phyloP scores from a whole-genome alignment of 2,888 invertebrate species.

The Scaptomyza polygonia region DNA sequence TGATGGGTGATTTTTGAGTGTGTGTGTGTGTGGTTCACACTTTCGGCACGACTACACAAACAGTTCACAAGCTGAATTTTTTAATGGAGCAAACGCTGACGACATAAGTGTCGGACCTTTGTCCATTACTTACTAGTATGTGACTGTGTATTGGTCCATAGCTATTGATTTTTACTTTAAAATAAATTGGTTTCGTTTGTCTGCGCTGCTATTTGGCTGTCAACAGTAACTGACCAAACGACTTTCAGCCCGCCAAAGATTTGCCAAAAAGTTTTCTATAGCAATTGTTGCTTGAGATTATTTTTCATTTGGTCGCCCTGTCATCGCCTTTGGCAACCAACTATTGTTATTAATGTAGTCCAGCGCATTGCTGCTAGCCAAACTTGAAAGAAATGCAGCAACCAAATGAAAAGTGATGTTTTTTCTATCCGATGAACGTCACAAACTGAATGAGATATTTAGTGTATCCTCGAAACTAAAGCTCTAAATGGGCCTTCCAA shows the following conservation, averaged over 20 bases:
- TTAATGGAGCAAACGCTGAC: slow-evolving; percentile 32
- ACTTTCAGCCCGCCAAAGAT: slow-evolving; percentile 5
- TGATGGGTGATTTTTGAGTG: slow-evolving; percentile 34
- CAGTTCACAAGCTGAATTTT: slow-evolving; percentile 23
- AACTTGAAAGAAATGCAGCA: slow-evolving; percentile 56
- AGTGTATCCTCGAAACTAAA: no score
- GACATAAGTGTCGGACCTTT: slow-evolving; percentile 32
- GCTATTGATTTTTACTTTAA: slow-evolving; percentile 77
- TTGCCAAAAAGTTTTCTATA: slow-evolving; percentile 61
- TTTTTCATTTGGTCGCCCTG: slow-evolving; percentile 66
- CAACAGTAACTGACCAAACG: slow-evolving; percentile 26
- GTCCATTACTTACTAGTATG: slow-evolving; percentile 18
- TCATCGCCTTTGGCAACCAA: slow-evolving; percentile 38
- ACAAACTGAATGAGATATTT: slow-evolving; percentile 3
- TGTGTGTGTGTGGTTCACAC: slow-evolving; percentile 18
- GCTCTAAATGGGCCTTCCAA: not conserved
- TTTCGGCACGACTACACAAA: slow-evolving; percentile 10
- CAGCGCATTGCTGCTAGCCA: slow-evolving; percentile 35
- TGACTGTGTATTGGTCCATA: slow-evolving; percentile 34
- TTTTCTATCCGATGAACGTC: slow-evolving; percentile 7
- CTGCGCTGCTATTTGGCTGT: slow-evolving; percentile 48
- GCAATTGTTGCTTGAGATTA: slow-evolving; percentile 75
- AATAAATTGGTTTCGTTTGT: slow-evolving; percentile 80
- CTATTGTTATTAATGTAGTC: slow-evolving; percentile 70
- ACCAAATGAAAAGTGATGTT: slow-evolving; percentile 59